Percentiles rank a stretch among this genome's conserved stretches.
Evolutionary conservation across 2,113 vertebrate species (phyloP).

Genomic region (Cariama cristata): DNA sequence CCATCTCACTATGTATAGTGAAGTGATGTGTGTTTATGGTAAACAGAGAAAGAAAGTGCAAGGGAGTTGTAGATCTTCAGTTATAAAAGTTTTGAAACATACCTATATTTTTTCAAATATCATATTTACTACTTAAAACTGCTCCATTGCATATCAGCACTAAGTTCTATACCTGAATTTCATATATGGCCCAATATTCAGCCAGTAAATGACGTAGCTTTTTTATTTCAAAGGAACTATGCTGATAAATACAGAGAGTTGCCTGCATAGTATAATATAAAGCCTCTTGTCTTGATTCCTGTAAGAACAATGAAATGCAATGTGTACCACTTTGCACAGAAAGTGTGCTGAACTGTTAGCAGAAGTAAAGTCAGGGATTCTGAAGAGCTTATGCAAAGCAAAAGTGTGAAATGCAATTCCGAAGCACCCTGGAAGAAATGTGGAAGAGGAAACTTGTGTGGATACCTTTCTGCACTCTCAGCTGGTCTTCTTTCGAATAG

Average conservation of each 20-base stretch:
- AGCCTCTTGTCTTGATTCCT: not conserved
- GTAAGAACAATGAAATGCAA: not conserved
- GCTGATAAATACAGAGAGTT: not conserved
- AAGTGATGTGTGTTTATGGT: not conserved
- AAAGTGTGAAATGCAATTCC: not conserved
- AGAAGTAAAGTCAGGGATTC: not conserved
- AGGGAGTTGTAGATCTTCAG: not conserved
- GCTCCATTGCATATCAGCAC: not conserved
- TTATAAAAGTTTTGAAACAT: not conserved
- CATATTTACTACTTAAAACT: not conserved
- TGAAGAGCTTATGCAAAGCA: not conserved
- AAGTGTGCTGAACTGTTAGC: not conserved
- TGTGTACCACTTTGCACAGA: not conserved
- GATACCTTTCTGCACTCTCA: not conserved
- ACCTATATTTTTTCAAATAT: not conserved
- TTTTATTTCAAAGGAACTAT: not conserved
- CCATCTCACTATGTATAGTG: not conserved
- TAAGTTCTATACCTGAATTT: not conserved
- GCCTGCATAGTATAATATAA: not conserved
- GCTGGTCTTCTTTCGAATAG: not conserved
- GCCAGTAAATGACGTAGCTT: rapidly evolving
- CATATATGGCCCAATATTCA: not conserved
- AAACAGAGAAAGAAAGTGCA: not conserved
- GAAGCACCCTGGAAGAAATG: not conserved
- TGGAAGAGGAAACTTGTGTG: not conserved